Evolutionary conservation across 2,113 vertebrate genomes (phyloP).

Genomic region (Takifugu flavidus): DNA sequence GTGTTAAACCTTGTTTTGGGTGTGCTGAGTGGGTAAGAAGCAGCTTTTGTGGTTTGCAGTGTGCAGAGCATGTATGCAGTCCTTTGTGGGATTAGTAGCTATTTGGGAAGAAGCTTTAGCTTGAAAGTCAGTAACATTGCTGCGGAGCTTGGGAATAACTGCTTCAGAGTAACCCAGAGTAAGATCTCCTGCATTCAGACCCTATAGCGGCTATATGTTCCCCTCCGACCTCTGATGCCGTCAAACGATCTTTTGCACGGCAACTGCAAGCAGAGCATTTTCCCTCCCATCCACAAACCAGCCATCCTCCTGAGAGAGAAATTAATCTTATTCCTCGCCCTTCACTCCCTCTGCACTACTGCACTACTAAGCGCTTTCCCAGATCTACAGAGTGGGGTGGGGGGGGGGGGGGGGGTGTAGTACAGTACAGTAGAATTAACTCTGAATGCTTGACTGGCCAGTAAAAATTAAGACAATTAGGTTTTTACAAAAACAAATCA

Average conservation of each 20-base stretch:
- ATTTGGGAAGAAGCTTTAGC: slow-evolving; percentile 5
- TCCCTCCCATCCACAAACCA: slow-evolving; percentile 28
- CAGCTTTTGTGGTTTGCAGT: slow-evolving; percentile 51
- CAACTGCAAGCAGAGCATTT: slow-evolving; percentile 54
- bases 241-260: slow-evolving; percentile 27
- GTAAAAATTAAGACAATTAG: slow-evolving; percentile 1
- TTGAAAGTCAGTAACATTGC: neutral
- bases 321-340: slow-evolving; percentile 74
- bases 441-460: slow-evolving; percentile 41
- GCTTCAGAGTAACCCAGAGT: neutral
- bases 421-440: slow-evolving; percentile 45
- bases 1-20: slow-evolving; percentile 99
- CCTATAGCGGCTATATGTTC: neutral
- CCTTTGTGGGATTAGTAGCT: slow-evolving; percentile 14
- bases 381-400: slow-evolving; percentile 39
- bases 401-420: slow-evolving; percentile 20
- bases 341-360: slow-evolving; percentile 63
- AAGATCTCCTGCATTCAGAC: neutral
- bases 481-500: neutral
- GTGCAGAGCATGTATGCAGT: slow-evolving; percentile 36
- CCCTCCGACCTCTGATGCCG: slow-evolving; percentile 19
- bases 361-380: slow-evolving; percentile 58
- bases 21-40: slow-evolving; percentile 99
- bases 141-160: neutral
- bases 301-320: slow-evolving; percentile 58